These are phyloP conservation scores for Oncorhynchus clarkii DNA, from an alignment of 2,113 vertebrate genomes.

Conservation along the genomic window DNA sequence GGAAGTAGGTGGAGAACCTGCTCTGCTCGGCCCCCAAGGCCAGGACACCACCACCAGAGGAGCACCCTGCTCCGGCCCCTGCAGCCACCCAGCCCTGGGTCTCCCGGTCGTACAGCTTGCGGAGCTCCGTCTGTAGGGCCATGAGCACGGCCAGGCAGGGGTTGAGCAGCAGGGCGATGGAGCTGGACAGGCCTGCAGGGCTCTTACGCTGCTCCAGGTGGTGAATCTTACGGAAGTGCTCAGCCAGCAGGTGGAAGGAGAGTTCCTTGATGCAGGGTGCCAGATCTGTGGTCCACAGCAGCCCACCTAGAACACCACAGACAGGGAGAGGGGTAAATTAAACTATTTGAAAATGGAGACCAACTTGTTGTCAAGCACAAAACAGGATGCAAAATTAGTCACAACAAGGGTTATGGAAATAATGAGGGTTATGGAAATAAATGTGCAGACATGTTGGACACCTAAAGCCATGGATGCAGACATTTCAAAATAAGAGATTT, in stretches of 20 bases:
- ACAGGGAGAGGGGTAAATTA: conserved; percentile 1
- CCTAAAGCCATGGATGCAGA: background rate
- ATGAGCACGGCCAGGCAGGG: conserved; percentile 95
- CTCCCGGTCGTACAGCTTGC: conserved; percentile 92
- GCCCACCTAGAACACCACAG: conserved; percentile 76
- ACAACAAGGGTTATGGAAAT: background rate
- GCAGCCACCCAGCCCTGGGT: conserved; percentile 88
- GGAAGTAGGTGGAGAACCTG: conserved; percentile 94
- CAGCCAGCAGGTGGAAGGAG: conserved; percentile 89
- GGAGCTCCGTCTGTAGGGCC: conserved; percentile 93
- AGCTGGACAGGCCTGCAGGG: conserved; percentile 83
- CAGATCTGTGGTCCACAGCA: conserved; percentile 95
- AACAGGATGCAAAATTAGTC: background rate
- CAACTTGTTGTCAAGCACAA: background rate
- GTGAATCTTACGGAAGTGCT: conserved; percentile 90
- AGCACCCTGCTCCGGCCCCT: conserved; percentile 57
- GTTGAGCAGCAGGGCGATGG: conserved; percentile 91
- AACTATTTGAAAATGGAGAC: background rate
- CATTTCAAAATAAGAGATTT: too few species aligned
- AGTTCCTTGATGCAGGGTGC: conserved; percentile 92
- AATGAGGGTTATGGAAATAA: background rate
- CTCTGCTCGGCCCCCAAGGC: conserved; percentile 81
- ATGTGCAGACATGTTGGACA: background rate
- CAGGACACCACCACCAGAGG: conserved; percentile 69
- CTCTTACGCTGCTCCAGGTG: conserved; percentile 86